Base-by-base conservation (phyloP, 2,797 vertebrate species). In the Phoxinus dragarum region DNA sequence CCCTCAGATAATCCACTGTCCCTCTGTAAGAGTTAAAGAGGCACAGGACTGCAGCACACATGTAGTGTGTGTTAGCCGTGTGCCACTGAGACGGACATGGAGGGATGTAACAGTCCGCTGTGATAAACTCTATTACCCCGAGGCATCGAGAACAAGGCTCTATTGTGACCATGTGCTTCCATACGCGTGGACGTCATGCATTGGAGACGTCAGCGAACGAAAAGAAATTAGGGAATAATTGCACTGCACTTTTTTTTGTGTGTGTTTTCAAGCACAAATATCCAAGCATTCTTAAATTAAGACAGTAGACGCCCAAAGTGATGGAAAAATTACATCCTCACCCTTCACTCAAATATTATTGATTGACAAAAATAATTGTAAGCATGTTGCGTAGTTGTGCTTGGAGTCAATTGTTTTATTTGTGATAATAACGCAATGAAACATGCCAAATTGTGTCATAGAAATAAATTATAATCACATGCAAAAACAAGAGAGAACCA, bases 121-220 rank as follows among this genome's bases (percentile, higher is more conserved):
- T 16, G 14, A 81, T 19, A 23, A 74, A 86, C 78, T 78, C 78
- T 49, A 78, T 86, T 85, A 81, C 85, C 93, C 90, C 75, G 85
- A 80, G 92, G 92, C 91, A 74, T 90, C 83, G n/a, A 17, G 88
- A 91, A 93, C 92, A 92, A 92, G 84, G 88, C 88, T 12, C 75
- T 85, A 89, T 91, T 92, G 89, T 91, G 83, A 66, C 79, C 84
- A 89, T 23, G 74, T n/a, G 87, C 87, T 90, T 90, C 85, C 82
- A 88, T 79, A 89, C 85, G 87, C 3, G 34, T 67, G 81, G 14
- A 16, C 34, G 64, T 59, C 19, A 81, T 27, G 54, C 88, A 84
- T 77, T 71, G 38, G 68, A 81, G 88, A 92, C 69, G 85, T 91
- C 90, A 89, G 68, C 80, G 86, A 56, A 17, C 6, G n/a, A 23